These are phyloP conservation scores for Trachythela sp. DNA, from an alignment of 64 coral and sea anemone genomes.

Conservation along the genomic window DNA sequence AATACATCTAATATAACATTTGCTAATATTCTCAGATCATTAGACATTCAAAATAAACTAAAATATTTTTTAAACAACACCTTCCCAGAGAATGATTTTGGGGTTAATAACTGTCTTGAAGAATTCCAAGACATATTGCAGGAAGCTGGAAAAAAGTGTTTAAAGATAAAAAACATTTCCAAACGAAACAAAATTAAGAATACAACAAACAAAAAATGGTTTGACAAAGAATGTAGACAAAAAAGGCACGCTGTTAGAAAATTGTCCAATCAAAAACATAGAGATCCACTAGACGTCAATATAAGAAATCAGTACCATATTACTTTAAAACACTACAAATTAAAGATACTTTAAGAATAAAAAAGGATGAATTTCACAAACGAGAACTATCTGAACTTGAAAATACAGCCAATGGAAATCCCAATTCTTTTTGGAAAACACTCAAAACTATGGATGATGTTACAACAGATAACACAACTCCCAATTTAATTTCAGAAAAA, in stretches of 20 bases:
- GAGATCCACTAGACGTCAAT: constrained; percentile 9
- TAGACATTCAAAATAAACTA: not conserved
- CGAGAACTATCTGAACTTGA: not conserved
- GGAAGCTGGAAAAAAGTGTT: constrained; percentile 11
- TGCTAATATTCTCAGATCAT: not conserved
- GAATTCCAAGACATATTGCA: constrained; percentile 13
- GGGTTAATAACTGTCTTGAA: not conserved
- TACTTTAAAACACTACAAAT: constrained; percentile 19
- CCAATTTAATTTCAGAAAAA: not conserved
- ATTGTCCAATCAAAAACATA: constrained; percentile 27
- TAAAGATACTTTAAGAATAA: not conserved
- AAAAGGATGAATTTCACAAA: not conserved
- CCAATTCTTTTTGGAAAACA: constrained; percentile 11
- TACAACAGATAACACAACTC: not conserved
- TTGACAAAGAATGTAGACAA: not conserved
- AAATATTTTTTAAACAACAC: not conserved
- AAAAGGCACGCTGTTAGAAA: constrained; percentile 26
- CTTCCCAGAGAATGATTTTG: not conserved
- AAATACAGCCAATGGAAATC: not conserved
- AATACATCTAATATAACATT: not conserved
- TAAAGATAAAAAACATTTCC: constrained; percentile 21
- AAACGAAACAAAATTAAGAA: not conserved
- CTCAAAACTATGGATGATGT: not conserved
- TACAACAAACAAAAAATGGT: constrained; percentile 33
- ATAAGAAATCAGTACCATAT: constrained; percentile 15